Percentiles rank a stretch among this genome's conserved stretches.
phyloP scores from a whole-genome alignment of 2,797 vertebrate genomes.

The Amblyopsis hoosieri region DNA sequence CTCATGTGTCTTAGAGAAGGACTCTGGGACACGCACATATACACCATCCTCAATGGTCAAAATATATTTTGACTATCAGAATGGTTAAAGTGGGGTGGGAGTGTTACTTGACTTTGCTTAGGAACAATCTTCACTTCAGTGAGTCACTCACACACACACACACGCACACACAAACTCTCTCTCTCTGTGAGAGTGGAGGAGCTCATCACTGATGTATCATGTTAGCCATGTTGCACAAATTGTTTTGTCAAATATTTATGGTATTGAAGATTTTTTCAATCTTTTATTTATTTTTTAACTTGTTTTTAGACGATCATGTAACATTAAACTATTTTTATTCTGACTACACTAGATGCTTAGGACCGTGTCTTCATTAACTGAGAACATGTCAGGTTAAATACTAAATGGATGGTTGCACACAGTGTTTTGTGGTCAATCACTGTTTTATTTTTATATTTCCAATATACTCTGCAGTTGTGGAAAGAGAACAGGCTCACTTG shows the following conservation, averaged over 20 bases:
- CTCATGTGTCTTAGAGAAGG: not conserved
- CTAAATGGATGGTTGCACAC: conserved; percentile 17
- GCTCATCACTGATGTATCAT: conserved; percentile 34
- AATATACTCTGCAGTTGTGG: conserved; percentile 41
- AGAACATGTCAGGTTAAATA: conserved; percentile 34
- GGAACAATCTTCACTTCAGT: conserved; percentile 70
- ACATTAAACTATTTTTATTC: conserved; percentile 33
- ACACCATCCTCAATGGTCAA: too few species aligned
- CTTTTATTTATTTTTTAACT: conserved; percentile 44
- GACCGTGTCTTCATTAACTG: conserved; percentile 32
- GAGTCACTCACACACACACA: conserved; percentile 24
- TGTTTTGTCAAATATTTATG: conserved; percentile 31
- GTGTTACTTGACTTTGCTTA: conserved; percentile 25
- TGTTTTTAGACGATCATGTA: conserved; percentile 60
- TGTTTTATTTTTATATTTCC: conserved; percentile 69
- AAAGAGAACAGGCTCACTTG: conserved; percentile 38
- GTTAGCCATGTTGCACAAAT: conserved; percentile 40
- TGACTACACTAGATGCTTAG: conserved; percentile 45
- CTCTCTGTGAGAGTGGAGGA: conserved; percentile 16
- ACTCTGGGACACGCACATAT: not conserved
- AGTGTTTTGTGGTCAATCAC: conserved; percentile 63
- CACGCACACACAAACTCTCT: conserved; percentile 23
- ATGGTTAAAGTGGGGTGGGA: conserved; percentile 31
- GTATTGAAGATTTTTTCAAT: conserved; percentile 24
- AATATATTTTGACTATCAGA: too few species aligned